Conservation (phyloP, 2,888 invertebrate genomes). For the Drosophila colorata region DNA sequence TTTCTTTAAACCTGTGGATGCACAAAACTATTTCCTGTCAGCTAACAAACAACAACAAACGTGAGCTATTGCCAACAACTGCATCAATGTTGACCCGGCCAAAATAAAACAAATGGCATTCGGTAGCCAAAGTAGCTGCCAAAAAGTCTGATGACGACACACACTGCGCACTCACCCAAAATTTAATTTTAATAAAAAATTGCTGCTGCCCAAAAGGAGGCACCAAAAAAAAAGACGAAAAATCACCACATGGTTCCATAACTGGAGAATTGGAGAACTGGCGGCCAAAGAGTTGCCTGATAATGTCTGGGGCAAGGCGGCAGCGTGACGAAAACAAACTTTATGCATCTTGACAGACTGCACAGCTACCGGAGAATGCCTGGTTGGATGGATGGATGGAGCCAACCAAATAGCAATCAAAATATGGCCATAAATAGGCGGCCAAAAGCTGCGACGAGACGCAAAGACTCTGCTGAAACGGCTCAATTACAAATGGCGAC, state of each 20-base stretch:
- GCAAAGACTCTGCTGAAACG: conserved; percentile 39
- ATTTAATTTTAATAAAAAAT: conserved; percentile 50
- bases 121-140: conserved; percentile 60
- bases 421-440: conserved; percentile 73
- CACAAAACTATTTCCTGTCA: conserved; percentile 19
- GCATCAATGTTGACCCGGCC: conserved; percentile 13
- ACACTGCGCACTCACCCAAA: conserved; percentile 24
- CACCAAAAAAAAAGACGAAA: conserved; percentile 2
- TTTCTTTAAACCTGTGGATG: background rate
- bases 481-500: conserved; percentile 75
- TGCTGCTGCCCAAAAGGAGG: conserved; percentile 29
- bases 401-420: conserved; percentile 64
- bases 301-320: conserved; percentile 47
- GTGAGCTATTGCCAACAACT: background rate
- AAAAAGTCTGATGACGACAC: conserved; percentile 54
- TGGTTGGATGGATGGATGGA: conserved; percentile 32
- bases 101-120: conserved; percentile 31
- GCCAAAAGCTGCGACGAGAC: conserved; percentile 33
- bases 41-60: background rate
- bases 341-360: conserved; percentile 68
- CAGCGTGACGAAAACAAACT: conserved; percentile 71
- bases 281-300: conserved; percentile 24
- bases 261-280: background rate
- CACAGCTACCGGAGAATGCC: conserved; percentile 43
- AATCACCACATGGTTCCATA: conserved; percentile 21